Conservation (phyloP, 2,888 invertebrate genomes). For the Pachymerium ferrugineum region DNA sequence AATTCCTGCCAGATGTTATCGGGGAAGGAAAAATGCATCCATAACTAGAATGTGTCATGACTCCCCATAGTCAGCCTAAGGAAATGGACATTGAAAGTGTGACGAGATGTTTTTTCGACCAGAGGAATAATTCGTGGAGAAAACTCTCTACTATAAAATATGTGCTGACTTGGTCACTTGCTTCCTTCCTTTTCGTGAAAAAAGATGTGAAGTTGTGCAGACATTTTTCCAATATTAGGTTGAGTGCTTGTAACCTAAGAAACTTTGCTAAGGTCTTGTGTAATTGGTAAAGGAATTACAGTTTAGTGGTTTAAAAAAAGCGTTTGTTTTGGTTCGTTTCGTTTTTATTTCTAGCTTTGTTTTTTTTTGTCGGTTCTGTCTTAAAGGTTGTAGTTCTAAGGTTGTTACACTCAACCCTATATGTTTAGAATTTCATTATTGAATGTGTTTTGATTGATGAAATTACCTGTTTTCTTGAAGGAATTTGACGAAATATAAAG, state of each 20-base stretch:
- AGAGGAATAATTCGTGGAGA: neutral
- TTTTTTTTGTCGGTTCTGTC: too few relatives aligned
- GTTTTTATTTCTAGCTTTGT: too few relatives aligned
- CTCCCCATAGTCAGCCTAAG: neutral
- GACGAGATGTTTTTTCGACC: neutral
- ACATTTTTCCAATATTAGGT: neutral
- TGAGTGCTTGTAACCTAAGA: neutral
- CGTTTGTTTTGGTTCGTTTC: too few relatives aligned
- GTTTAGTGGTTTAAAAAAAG: too few relatives aligned
- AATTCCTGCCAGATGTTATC: slow-evolving; percentile 19
- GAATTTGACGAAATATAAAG: too few relatives aligned
- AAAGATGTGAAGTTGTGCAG: neutral
- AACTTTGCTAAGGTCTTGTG: neutral
- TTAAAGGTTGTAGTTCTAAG: too few relatives aligned
- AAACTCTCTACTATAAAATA: slow-evolving; percentile 22
- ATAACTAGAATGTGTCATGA: neutral
- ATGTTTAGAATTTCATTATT: too few relatives aligned
- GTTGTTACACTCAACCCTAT: too few relatives aligned
- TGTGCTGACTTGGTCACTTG: neutral
- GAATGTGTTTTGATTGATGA: too few relatives aligned
- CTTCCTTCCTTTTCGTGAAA: neutral
- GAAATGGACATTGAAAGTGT: slow-evolving; percentile 2
- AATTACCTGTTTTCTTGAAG: too few relatives aligned
- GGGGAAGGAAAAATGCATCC: slow-evolving; percentile 1
- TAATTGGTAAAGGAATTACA: neutral